These are phyloP conservation scores for Hecatera dysodea DNA, from an alignment of 2,888 invertebrate genomes.

Conservation along the genomic window DNA sequence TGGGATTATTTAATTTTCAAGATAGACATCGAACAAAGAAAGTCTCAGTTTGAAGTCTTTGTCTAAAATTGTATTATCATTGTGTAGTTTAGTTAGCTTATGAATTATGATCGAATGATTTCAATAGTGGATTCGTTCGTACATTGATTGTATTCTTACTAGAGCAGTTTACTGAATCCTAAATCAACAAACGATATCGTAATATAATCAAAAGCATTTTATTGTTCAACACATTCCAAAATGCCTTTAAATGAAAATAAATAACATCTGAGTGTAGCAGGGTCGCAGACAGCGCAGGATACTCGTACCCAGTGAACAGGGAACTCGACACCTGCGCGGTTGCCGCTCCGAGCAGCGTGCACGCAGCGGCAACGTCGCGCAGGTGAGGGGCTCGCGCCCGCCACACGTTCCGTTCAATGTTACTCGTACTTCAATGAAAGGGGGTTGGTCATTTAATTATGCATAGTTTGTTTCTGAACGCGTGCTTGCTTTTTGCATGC, in stretches of 20 bases:
- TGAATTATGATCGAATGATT: background rate
- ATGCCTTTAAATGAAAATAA: conserved; percentile 26
- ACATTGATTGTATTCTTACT: background rate
- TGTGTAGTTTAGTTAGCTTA: background rate
- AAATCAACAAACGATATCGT: background rate
- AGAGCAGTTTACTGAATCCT: background rate
- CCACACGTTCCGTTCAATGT: conserved; percentile 2
- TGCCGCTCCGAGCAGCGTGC: conserved; percentile 67
- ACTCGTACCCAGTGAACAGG: conserved; percentile 30
- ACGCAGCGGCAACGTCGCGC: conserved; percentile 65
- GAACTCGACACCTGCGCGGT: conserved; percentile 66
- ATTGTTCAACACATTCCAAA: background rate
- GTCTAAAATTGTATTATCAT: background rate
- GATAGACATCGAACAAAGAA: too few relatives aligned
- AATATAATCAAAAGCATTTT: background rate
- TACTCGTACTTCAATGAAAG: conserved; percentile 21
- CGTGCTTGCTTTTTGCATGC: conserved; percentile 33
- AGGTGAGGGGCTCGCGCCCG: conserved; percentile 66
- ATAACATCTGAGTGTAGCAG: conserved; percentile 27
- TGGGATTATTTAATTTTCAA: too few relatives aligned
- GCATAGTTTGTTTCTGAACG: conserved; percentile 5
- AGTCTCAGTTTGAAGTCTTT: background rate
- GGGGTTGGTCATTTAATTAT: conserved; percentile 49
- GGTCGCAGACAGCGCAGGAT: conserved; percentile 45
- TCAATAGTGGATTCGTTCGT: background rate